Base-by-base conservation (phyloP, 2,797 vertebrate species). In the Coreius guichenoti region DNA sequence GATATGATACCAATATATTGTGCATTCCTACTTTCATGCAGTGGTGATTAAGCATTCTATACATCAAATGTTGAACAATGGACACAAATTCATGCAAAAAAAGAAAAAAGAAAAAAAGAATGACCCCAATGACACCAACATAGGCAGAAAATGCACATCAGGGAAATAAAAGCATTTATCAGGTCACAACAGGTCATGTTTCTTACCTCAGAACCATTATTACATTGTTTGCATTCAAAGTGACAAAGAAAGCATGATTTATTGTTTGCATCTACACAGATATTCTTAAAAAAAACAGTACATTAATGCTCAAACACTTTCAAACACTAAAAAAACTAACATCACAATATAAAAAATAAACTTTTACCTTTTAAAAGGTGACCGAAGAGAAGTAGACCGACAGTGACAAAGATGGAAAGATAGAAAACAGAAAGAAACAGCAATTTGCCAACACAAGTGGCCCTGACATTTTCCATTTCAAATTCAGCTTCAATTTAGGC, bases 181-280 rank as follows among this genome's bases (percentile, higher is more conserved):
- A 31, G 31, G 45, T 23, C 26, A 54, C 43, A 81, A 49, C 70
- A 14, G 26, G 19, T 68, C 51, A 86, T 13, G 72, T 23, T 54
- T 93, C 97, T 98, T 98, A 98, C 97, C 97, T 98, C 94, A 91
- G 89, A 83, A 93, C 92, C 93, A 91, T 39, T 0, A 91, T 91
- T 90, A 94, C 96, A 97, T 93, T 90, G 96, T 91, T 95, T 89
- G 97, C 96, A 94, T 94, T 93, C 90, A 89, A 65, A 92, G 91
- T 89, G 92, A 95, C 54, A 80, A 80, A 85, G 39, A 85, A 19
- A 95, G 90, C 75, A 84, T 61, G 47, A 70, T 91, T 93, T 87
- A 93, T 81, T 56, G 54, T 80, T 17, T 80, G 31, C 36, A 76
- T 54, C 54, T 33, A 63, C 33, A 79, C 31, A 75, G 21, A 86